A percentile compares a stretch with the other conserved stretches of the same genome.
These are phyloP conservation scores for Tenthredo amoena DNA, from an alignment of 2,888 invertebrate genomes.

Conservation along the genomic window DNA sequence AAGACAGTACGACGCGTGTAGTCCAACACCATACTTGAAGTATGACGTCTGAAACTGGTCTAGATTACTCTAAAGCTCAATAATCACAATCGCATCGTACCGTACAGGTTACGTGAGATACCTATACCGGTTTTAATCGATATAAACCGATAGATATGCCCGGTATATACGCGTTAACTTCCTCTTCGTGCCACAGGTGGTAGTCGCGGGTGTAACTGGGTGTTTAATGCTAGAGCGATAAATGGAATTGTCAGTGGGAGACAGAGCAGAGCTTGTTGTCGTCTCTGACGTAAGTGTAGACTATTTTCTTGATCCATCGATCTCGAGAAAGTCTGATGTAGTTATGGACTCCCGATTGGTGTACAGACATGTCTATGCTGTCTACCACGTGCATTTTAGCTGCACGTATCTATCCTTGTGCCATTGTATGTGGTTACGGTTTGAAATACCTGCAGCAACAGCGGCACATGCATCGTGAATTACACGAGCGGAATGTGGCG, in stretches of 20 bases:
- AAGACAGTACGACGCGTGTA: background rate
- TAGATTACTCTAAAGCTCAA: background rate
- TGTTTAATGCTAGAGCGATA: constrained; percentile 40
- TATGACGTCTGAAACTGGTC: background rate
- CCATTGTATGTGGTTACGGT: constrained; percentile 41
- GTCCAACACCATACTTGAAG: background rate
- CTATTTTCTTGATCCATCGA: constrained; percentile 20
- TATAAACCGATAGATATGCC: constrained; percentile 19
- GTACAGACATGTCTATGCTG: background rate
- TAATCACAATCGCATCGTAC: background rate
- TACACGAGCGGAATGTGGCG: constrained; percentile 25
- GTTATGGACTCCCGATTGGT: background rate
- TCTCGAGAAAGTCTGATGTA: background rate
- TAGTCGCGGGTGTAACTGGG: constrained; percentile 29
- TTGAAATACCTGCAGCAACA: background rate
- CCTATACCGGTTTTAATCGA: constrained; percentile 42
- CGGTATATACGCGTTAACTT: background rate
- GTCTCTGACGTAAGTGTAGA: background rate
- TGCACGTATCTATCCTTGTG: background rate
- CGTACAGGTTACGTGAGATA: background rate
- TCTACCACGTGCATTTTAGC: background rate
- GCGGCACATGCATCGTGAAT: constrained; percentile 42
- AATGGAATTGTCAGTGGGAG: constrained; percentile 48
- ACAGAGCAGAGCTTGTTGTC: constrained; percentile 26
- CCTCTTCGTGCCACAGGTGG: constrained; percentile 46